These are phyloP conservation scores for Aphidoletes aphidimyza DNA, from an alignment of 2,888 invertebrate species.

Conservation along the genomic window DNA sequence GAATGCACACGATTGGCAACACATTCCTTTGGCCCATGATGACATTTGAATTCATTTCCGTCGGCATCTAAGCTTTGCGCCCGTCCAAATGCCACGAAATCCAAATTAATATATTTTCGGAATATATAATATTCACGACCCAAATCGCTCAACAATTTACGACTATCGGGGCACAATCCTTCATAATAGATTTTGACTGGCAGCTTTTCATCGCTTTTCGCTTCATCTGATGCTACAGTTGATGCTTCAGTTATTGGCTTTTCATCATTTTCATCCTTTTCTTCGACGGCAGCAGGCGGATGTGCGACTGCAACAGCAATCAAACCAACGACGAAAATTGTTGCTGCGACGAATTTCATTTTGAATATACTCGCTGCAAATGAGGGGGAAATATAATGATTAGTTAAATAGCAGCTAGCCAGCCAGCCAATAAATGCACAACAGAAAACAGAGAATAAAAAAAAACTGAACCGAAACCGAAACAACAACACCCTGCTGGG, in stretches of 20 bases:
- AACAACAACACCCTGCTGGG: no score
- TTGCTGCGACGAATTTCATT: background rate
- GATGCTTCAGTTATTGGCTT: constrained; percentile 10
- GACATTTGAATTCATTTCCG: constrained; percentile 71
- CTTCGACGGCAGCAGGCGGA: background rate
- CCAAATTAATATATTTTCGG: constrained; percentile 73
- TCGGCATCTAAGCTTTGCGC: constrained; percentile 67
- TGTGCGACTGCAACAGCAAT: background rate
- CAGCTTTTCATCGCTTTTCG: constrained; percentile 66
- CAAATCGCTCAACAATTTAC: constrained; percentile 74
- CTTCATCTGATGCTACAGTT: background rate
- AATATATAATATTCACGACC: constrained; percentile 69
- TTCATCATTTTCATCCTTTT: background rate
- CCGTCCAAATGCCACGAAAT: constrained; percentile 79
- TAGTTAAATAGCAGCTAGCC: no score
- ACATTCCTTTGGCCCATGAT: constrained; percentile 79
- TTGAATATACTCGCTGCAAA: background rate
- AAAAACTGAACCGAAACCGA: no score
- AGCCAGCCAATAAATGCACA: background rate
- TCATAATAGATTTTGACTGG: constrained; percentile 80
- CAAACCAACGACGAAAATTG: background rate
- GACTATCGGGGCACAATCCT: constrained; percentile 79
- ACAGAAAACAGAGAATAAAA: no score
- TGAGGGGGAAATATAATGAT: no score
- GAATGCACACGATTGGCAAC: constrained; percentile 78